Conservation (phyloP, 2,888 invertebrate genomes). For the Ommatoiulus sabulosus region DNA sequence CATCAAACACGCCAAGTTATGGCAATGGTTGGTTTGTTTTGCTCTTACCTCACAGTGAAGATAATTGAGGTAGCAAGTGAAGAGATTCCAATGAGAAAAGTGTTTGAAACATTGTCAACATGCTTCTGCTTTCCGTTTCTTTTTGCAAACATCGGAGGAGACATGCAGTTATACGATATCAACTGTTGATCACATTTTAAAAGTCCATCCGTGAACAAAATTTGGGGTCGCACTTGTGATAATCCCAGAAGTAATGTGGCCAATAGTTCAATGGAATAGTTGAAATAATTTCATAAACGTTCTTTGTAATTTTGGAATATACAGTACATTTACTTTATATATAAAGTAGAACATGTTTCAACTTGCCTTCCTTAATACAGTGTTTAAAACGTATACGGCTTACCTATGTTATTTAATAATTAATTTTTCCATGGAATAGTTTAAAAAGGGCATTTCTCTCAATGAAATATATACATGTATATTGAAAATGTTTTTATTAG, state of each 20-base stretch:
- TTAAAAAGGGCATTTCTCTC: no score
- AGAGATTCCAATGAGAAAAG: not conserved
- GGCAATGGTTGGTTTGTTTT: not conserved
- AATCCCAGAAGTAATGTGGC: not conserved
- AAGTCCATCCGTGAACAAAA: not conserved
- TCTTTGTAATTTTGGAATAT: no score
- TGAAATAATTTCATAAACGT: no score
- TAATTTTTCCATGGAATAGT: no score
- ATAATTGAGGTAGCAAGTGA: not conserved
- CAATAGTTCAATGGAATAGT: no score
- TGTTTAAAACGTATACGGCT: no score
- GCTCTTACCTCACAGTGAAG: not conserved
- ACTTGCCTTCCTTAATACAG: no score
- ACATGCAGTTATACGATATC: not conserved
- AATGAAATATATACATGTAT: no score
- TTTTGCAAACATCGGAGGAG: not conserved
- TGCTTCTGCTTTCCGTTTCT: not conserved
- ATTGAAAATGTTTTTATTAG: no score
- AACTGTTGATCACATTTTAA: not conserved
- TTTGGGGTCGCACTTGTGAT: not conserved
- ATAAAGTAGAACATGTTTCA: no score
- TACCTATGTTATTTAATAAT: no score
- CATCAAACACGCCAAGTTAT: not conserved
- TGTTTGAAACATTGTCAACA: not conserved
- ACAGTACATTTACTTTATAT: no score